Percentiles rank a stretch among this genome's conserved stretches.
Evolutionary conservation across 1,140 invertebrate species (phyloP).

Genomic region (Drosophila sp.): DNA sequence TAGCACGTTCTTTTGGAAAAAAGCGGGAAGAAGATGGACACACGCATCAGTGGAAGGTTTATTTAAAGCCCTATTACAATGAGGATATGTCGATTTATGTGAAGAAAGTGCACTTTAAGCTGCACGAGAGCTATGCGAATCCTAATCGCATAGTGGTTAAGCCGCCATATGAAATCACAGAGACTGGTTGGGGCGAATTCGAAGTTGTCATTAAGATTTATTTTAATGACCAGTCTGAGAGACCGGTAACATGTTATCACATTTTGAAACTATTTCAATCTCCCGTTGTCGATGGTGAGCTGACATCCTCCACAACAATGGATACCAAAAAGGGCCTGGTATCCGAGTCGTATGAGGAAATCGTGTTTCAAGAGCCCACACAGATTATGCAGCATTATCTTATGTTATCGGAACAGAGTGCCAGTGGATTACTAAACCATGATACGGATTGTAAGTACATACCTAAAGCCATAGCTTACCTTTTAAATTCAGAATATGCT

Average conservation of each 20-base stretch:
- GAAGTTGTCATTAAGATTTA: slow-evolving; percentile 99
- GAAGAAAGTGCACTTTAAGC: slow-evolving; percentile 98
- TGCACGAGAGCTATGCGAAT: slow-evolving; percentile 99
- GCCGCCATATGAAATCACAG: slow-evolving; percentile 98
- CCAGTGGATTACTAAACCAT: slow-evolving; percentile 86
- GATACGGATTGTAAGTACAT: slow-evolving; percentile 94
- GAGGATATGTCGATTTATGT: slow-evolving; percentile 98
- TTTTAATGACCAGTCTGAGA: slow-evolving; percentile 98
- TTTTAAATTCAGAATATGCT: background rate
- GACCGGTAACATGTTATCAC: slow-evolving; percentile 97
- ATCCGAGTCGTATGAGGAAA: slow-evolving; percentile 98
- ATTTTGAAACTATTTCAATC: slow-evolving; percentile 97
- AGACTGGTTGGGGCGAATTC: slow-evolving; percentile 99
- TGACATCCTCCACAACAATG: slow-evolving; percentile 86
- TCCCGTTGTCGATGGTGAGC: slow-evolving; percentile 86
- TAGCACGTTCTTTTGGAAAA: slow-evolving; percentile 97
- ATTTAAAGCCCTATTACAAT: slow-evolving; percentile 96
- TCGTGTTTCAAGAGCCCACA: slow-evolving; percentile 98
- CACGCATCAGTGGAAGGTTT: slow-evolving; percentile 99
- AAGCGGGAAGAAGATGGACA: slow-evolving; percentile 99
- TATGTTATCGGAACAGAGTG: slow-evolving; percentile 87
- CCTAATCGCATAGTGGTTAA: slow-evolving; percentile 96
- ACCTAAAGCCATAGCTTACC: background rate
- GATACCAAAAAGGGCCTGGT: slow-evolving; percentile 93
- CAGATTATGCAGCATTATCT: slow-evolving; percentile 96